Conservation (phyloP, 1,140 invertebrate genomes). For the Dryas iulia region DNA sequence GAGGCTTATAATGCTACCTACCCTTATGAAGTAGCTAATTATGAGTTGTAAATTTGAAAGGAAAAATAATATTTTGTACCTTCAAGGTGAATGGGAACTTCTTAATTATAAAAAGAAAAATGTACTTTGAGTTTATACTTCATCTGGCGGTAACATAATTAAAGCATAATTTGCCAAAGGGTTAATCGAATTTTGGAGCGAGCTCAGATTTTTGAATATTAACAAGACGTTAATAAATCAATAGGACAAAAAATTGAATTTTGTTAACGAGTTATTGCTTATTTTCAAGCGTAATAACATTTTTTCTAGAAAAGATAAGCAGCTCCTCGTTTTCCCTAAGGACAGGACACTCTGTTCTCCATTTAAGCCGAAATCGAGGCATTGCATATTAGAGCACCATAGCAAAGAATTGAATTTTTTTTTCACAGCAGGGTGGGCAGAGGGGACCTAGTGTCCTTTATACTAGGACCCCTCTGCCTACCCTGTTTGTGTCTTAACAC, state of each 20-base stretch:
- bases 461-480: too few species aligned
- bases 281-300: not conserved
- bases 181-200: not conserved
- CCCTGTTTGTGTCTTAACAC: too few species aligned
- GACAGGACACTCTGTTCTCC: too few species aligned
- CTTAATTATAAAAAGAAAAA: conserved; percentile 15
- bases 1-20: conserved; percentile 39
- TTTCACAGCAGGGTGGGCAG: too few species aligned
- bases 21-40: conserved; percentile 46
- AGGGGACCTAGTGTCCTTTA: too few species aligned
- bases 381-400: too few species aligned
- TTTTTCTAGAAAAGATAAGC: not conserved
- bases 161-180: conserved; percentile 4
- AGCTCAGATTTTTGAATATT: not conserved
- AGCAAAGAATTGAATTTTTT: too few species aligned
- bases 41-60: conserved; percentile 43
- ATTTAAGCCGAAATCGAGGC: too few species aligned
- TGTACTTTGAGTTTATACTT: conserved; percentile 1
- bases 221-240: not conserved
- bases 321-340: too few species aligned
- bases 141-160: conserved; percentile 7
- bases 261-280: not conserved
- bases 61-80: conserved; percentile 25
- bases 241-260: not conserved
- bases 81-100: conserved; percentile 16